phyloP scores from a whole-genome alignment of 2,888 invertebrate genomes.

The Mantis religiosa region DNA sequence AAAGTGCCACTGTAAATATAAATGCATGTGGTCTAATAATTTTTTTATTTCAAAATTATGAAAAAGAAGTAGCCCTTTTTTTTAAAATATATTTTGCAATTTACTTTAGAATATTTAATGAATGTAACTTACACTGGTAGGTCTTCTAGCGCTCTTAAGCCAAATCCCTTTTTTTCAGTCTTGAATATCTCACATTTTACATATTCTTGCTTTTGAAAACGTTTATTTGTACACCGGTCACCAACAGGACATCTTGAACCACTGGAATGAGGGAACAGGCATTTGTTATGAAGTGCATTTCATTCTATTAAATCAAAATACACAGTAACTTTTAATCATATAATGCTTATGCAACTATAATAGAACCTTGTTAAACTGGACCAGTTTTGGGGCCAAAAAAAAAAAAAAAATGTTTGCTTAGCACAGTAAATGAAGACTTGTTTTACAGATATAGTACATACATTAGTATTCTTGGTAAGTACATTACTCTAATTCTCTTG shows the following conservation, averaged over 20 bases:
- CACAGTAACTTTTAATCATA: too few species aligned
- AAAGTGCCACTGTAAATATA: slow-evolving; percentile 73
- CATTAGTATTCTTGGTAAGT: too few species aligned
- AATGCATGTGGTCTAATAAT: neutral
- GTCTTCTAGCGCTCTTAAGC: slow-evolving; percentile 73
- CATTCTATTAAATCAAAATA: too few species aligned
- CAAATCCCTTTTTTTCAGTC: slow-evolving; percentile 94
- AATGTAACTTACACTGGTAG: slow-evolving; percentile 61
- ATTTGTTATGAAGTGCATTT: neutral
- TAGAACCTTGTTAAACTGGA: too few species aligned
- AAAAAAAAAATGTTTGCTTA: too few species aligned
- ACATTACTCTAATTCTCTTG: too few species aligned
- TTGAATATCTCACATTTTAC: slow-evolving; percentile 81
- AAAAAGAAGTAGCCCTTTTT: slow-evolving; percentile 11
- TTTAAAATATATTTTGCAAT: neutral
- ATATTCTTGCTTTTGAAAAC: slow-evolving; percentile 85
- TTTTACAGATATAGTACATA: too few species aligned
- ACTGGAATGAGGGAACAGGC: slow-evolving; percentile 52
- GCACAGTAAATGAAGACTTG: too few species aligned
- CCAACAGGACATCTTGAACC: slow-evolving; percentile 85
- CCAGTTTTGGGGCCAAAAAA: too few species aligned
- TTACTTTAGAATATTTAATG: neutral
- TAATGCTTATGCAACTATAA: too few species aligned
- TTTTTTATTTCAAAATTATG: neutral
- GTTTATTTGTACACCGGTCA: slow-evolving; percentile 88